Percentiles rank a stretch among this genome's conserved stretches.
phyloP scores from a whole-genome alignment of 2,113 vertebrate species.

The Nymphicus hollandicus region DNA sequence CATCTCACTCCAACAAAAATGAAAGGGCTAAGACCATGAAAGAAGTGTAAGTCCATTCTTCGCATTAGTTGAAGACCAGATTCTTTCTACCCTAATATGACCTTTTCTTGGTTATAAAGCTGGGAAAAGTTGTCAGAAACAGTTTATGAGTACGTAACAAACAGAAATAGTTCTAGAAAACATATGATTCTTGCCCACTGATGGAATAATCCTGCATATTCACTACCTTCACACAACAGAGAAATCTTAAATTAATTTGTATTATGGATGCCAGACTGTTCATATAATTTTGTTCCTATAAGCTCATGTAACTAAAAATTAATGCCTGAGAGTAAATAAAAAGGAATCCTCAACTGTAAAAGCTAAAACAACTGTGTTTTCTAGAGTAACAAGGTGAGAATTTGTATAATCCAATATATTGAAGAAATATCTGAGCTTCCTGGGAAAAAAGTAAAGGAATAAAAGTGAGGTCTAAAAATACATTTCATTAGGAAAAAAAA shows the following conservation, averaged over 20 bases:
- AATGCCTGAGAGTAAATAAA: background rate
- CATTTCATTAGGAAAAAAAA: background rate
- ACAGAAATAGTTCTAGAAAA: background rate
- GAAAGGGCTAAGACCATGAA: background rate
- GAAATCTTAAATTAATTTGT: background rate
- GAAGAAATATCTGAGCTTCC: background rate
- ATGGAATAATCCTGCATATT: background rate
- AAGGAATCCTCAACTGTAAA: background rate
- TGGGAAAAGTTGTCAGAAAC: background rate
- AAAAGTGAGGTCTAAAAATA: background rate
- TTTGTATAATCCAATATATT: background rate
- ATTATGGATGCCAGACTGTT: background rate
- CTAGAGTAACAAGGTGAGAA: background rate
- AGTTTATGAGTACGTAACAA: background rate
- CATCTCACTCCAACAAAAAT: background rate
- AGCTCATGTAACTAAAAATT: background rate
- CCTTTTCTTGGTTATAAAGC: background rate
- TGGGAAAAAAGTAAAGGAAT: background rate
- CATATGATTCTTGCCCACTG: background rate
- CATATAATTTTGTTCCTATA: background rate
- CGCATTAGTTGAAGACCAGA: background rate
- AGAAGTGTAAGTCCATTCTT: background rate
- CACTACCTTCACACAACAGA: background rate
- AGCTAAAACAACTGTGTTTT: background rate
- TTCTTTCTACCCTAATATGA: background rate